Evolutionary conservation across 2,888 invertebrate species (phyloP), one percentile per base, ranked within the genome.

Genomic region (Diachrysia chrysitis): DNA sequence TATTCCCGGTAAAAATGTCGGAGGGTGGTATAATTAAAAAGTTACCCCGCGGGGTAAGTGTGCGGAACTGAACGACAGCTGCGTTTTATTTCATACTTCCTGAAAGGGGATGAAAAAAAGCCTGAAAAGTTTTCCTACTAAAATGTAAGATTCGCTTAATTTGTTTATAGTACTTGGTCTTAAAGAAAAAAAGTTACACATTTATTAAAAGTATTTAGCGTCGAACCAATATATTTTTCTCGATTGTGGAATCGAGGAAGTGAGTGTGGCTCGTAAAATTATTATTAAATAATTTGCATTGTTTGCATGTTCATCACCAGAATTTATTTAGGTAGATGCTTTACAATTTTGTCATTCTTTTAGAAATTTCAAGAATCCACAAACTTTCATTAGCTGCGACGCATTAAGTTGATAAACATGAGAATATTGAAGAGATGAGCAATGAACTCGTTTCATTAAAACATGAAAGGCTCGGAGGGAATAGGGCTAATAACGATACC

Each of bases 401-500:
- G 48, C 19, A 48, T 2, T 0, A 48, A 17, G 48, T 48, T 17
- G 17, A 48, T 48, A 19, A 48, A 48, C n/a, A 48, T 17, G 46
- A 9, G 9, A 17, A 48, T 48, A 17, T 48, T 48, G 10, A 71
- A 25, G 59, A 55, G 57, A 68, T 62, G 76, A 77, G 69, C 76
- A 78, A 77, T 78, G 74, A 82, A 78, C 78, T 81, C 75, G 73
- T 83, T 83, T 77, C 72, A 85, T 82, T 83, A 79, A 71, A 74
- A 78, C 76, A 73, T 83, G 79, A 81, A 84, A 77, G 68, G 71
- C 76, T 68, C 37, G 69, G 63, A 21, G 71, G n/a, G n/a, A n/a
- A 78, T 79, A 76, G 66, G 74, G 73, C 79, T 84, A 82, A 86
- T 86, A 83, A 85, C 75, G 75, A 82, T 76, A 78, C 79, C 83